Percentiles rank a stretch among this genome's conserved stretches.
Conservation (phyloP, 2,113 vertebrate genomes). For the Poecilia latipinna region DNA sequence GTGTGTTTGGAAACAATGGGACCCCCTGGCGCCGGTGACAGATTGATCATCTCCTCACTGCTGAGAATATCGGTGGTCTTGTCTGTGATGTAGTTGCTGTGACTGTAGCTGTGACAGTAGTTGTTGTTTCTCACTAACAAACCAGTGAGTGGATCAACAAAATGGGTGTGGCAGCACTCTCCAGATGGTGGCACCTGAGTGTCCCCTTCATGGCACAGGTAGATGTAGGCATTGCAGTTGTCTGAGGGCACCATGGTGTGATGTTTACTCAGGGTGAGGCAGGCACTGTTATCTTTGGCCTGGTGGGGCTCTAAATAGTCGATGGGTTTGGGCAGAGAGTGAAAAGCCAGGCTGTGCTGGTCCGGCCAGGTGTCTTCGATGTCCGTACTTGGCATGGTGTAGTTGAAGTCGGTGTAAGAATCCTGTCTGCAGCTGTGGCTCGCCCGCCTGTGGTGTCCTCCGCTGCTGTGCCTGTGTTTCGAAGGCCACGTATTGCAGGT, state of each 20-base stretch:
- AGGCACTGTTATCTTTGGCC: conserved; percentile 73
- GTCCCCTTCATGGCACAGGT: conserved; percentile 74
- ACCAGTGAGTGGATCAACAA: conserved; percentile 81
- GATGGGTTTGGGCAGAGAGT: conserved; percentile 66
- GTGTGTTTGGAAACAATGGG: conserved; percentile 63
- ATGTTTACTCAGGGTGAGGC: conserved; percentile 72
- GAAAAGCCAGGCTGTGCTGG: conserved; percentile 68
- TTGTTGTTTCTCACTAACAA: conserved; percentile 73
- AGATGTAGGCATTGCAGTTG: conserved; percentile 71
- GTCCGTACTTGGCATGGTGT: conserved; percentile 80
- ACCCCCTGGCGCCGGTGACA: conserved; percentile 70
- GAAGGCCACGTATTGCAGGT: conserved; percentile 83
- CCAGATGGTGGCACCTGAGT: conserved; percentile 55
- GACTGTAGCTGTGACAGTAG: conserved; percentile 60
- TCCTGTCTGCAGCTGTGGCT: conserved; percentile 70
- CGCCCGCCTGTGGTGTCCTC: conserved; percentile 57
- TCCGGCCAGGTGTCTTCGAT: conserved; percentile 81
- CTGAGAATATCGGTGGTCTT: conserved; percentile 56
- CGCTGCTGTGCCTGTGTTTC: conserved; percentile 74
- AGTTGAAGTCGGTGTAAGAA: conserved; percentile 76
- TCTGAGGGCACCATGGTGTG: conserved; percentile 56
- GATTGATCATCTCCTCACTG: conserved; percentile 71
- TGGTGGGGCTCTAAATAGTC: conserved; percentile 71
- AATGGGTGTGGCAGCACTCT: conserved; percentile 77
- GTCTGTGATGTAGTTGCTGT: conserved; percentile 64